phyloP scores from a whole-genome alignment of 2,113 vertebrate genomes.

The Cebus imitator region DNA sequence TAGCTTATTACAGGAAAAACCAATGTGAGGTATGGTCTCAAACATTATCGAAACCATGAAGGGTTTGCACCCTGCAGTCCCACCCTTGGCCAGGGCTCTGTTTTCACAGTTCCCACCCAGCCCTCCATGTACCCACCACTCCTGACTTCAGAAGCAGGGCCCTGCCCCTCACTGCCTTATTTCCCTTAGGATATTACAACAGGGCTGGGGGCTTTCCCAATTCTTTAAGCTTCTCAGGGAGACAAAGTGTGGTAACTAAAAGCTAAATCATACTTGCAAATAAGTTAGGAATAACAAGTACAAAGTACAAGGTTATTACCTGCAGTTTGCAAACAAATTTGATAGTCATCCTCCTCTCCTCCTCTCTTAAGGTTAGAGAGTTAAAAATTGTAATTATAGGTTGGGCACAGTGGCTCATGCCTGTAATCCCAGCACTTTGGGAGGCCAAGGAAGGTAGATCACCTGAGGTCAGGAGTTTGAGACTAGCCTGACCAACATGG shows the following conservation, averaged over 20 bases:
- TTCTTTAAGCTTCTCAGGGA: background rate
- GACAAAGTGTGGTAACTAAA: background rate
- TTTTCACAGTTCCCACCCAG: background rate
- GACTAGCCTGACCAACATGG: no score
- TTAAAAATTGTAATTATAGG: background rate
- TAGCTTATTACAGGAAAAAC: background rate
- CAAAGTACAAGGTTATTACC: background rate
- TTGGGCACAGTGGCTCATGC: no score
- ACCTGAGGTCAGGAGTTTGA: no score
- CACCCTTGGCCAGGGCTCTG: no score
- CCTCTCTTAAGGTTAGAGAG: background rate
- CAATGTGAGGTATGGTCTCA: no score
- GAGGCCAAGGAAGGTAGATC: no score
- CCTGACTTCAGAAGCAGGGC: background rate
- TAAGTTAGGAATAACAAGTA: background rate
- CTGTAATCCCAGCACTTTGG: no score
- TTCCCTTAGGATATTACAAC: background rate
- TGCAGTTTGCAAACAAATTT: background rate
- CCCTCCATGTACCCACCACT: background rate
- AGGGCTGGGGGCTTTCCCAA: background rate
- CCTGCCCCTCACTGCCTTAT: background rate
- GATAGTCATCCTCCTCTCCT: background rate
- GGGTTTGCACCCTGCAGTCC: no score
- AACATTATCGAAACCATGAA: background rate
- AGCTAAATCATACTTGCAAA: background rate